Conservation (phyloP, 2,888 invertebrate species). For the Idaea dimidiata region DNA sequence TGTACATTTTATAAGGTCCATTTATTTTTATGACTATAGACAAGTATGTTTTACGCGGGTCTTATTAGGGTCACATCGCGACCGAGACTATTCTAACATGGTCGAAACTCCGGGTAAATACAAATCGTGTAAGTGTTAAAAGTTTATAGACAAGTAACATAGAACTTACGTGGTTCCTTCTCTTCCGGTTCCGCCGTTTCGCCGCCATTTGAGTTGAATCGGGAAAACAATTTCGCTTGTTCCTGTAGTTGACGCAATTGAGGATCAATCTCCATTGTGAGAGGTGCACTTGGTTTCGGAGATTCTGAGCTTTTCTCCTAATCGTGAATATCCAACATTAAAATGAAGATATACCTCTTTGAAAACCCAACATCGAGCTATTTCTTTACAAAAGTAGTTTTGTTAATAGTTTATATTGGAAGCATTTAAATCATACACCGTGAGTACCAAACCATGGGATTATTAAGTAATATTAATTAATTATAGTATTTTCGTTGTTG, state of each 20-base stretch:
- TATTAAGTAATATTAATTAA: neutral
- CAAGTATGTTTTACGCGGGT: too few species aligned
- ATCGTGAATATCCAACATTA: slow-evolving; percentile 2
- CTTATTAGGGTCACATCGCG: too few species aligned
- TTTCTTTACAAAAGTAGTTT: neutral
- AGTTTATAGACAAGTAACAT: too few species aligned
- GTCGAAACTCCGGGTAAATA: too few species aligned
- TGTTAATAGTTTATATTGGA: neutral
- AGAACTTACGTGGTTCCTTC: slow-evolving; percentile 68
- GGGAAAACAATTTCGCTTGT: slow-evolving; percentile 78
- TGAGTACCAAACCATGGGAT: neutral
- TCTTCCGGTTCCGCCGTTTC: slow-evolving; percentile 54
- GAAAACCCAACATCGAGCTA: neutral
- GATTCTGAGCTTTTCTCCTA: slow-evolving; percentile 65
- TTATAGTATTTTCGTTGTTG: neutral
- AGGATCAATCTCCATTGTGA: slow-evolving; percentile 77
- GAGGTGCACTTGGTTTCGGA: slow-evolving; percentile 64
- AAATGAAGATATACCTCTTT: neutral
- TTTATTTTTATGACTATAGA: too few species aligned
- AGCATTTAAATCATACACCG: neutral
- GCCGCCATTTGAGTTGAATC: slow-evolving; percentile 62
- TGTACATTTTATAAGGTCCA: too few species aligned
- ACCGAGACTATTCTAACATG: slow-evolving; percentile 1
- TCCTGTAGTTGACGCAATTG: slow-evolving; percentile 76
- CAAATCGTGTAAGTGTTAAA: too few species aligned